Conservation (phyloP, 2,113 vertebrate species). For the Acanthochromis polyacanthus region DNA sequence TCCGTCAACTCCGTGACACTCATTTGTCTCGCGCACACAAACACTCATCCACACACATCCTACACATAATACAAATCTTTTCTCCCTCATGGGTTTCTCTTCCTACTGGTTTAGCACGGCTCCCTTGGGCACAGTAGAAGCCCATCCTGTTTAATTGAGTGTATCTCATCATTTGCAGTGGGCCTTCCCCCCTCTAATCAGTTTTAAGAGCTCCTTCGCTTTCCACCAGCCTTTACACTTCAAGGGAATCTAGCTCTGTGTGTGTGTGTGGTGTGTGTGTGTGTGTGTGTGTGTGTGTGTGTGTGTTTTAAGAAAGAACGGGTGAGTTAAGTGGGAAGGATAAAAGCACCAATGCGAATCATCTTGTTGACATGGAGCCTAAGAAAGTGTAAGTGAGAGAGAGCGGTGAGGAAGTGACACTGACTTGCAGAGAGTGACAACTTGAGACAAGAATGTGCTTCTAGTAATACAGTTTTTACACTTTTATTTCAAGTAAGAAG, state of each 20-base stretch:
- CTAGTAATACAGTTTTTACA: not conserved
- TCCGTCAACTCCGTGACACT: conserved; percentile 34
- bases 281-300: conserved; percentile 19
- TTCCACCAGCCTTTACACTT: conserved; percentile 52
- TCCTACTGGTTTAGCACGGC: conserved; percentile 51
- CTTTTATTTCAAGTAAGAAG: conserved; percentile 2
- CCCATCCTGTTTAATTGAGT: conserved; percentile 80
- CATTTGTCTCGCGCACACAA: conserved; percentile 11
- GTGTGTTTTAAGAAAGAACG: conserved; percentile 56
- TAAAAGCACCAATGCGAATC: conserved; percentile 63
- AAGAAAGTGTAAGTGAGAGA: conserved; percentile 36
- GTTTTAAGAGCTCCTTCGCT: conserved; percentile 70
- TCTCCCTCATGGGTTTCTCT: conserved; percentile 31
- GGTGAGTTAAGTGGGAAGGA: conserved; percentile 61
- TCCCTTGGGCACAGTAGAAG: conserved; percentile 62
- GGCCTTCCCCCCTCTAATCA: conserved; percentile 69
- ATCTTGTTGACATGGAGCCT: conserved; percentile 52
- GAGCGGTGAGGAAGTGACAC: conserved; percentile 26
- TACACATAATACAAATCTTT: conserved; percentile 42
- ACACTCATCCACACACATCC: conserved; percentile 9
- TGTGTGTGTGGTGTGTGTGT: too few species aligned
- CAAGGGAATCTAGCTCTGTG: conserved; percentile 18
- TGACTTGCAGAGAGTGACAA: conserved; percentile 27
- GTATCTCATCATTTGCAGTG: conserved; percentile 76
- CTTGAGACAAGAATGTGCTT: not conserved